phyloP scores from a whole-genome alignment of 2,113 vertebrate species.

The Orientallactaga bullata region DNA sequence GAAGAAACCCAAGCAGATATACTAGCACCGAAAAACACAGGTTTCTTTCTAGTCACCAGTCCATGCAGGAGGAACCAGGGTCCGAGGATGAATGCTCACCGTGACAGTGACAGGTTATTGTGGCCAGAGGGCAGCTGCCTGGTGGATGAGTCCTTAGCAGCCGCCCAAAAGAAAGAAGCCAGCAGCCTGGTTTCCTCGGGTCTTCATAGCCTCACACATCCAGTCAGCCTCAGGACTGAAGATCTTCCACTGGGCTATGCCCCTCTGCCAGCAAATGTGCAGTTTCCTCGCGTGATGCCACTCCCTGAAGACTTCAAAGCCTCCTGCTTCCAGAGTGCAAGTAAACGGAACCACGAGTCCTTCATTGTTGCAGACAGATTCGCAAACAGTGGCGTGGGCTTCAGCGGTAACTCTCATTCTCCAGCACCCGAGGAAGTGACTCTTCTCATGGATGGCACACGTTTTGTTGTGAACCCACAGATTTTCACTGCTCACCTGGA shows the following conservation, averaged over 20 bases:
- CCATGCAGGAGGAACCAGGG: slow-evolving; percentile 54
- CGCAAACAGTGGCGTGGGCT: slow-evolving; percentile 74
- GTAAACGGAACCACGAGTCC: slow-evolving; percentile 84
- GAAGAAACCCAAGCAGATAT: too few relatives aligned
- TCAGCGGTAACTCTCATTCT: slow-evolving; percentile 77
- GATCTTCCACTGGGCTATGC: slow-evolving; percentile 71
- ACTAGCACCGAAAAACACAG: background rate
- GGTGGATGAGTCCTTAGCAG: slow-evolving; percentile 70
- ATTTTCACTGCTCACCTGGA: slow-evolving; percentile 91
- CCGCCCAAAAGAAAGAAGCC: slow-evolving; percentile 78
- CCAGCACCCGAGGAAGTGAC: slow-evolving; percentile 88
- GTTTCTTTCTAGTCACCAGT: slow-evolving; percentile 73
- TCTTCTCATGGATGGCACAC: slow-evolving; percentile 89
- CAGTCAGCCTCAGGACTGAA: slow-evolving; percentile 79
- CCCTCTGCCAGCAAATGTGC: slow-evolving; percentile 70
- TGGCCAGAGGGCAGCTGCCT: slow-evolving; percentile 76
- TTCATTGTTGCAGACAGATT: slow-evolving; percentile 83
- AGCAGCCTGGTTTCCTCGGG: slow-evolving; percentile 63
- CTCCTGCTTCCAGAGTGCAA: slow-evolving; percentile 83
- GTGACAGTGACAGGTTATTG: slow-evolving; percentile 78
- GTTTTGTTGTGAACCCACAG: slow-evolving; percentile 90
- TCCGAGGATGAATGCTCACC: slow-evolving; percentile 84
- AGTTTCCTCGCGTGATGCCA: slow-evolving; percentile 66
- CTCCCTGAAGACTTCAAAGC: slow-evolving; percentile 82
- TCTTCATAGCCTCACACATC: slow-evolving; percentile 71